Conservation (phyloP, 2,888 invertebrate genomes). For the Tetragonisca angustula region DNA sequence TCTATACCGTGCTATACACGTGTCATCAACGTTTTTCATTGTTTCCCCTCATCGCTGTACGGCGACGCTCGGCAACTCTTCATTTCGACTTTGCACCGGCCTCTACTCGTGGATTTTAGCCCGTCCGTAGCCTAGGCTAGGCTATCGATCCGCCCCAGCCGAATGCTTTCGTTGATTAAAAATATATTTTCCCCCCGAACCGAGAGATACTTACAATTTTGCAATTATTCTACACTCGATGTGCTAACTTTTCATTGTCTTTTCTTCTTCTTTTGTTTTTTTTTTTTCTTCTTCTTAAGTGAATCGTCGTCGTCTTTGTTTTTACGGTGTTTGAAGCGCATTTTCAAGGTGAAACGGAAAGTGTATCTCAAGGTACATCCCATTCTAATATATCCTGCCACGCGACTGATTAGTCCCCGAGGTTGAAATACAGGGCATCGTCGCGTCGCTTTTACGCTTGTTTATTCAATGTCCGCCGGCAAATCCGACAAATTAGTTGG, state of each 20-base stretch:
- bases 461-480: slow-evolving; percentile 45
- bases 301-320: too few species aligned
- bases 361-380: slow-evolving; percentile 14
- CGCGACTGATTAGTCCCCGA: slow-evolving; percentile 60
- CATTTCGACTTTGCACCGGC: not conserved
- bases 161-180: too few species aligned
- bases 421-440: slow-evolving; percentile 52
- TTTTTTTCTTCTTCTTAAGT: not conserved
- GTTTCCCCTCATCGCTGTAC: slow-evolving; percentile 16
- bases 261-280: too few species aligned
- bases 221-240: too few species aligned
- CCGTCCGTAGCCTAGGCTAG: too few species aligned
- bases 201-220: too few species aligned
- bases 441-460: slow-evolving; percentile 46
- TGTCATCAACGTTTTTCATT: slow-evolving; percentile 10
- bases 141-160: too few species aligned
- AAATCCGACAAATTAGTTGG: slow-evolving; percentile 55
- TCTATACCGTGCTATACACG: not conserved
- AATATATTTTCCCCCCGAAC: too few species aligned
- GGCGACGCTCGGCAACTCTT: not conserved
- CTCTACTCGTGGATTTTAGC: too few species aligned
- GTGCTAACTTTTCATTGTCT: too few species aligned
- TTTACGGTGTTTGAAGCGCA: too few species aligned
- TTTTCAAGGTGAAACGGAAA: slow-evolving; percentile 21
- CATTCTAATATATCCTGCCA: slow-evolving; percentile 41